Conservation (phyloP, 2,888 invertebrate species). For the Athalia circularis region DNA sequence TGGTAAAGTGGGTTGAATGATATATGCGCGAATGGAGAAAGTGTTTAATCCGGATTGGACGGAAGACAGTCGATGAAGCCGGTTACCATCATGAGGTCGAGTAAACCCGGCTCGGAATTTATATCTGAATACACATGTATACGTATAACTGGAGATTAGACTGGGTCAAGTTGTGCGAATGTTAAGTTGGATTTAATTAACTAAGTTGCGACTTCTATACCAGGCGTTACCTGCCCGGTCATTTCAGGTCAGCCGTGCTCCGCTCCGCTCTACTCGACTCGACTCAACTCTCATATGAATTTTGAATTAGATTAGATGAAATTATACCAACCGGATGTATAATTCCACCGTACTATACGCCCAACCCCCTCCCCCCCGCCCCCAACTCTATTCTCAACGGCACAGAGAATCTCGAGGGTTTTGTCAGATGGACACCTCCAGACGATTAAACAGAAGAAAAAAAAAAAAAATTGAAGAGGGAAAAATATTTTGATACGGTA, state of each 20-base stretch:
- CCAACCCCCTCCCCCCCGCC: too few relatives aligned
- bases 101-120: not conserved
- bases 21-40: not conserved
- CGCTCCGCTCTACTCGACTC: too few relatives aligned
- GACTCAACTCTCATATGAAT: not conserved
- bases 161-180: constrained; percentile 36
- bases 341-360: not conserved
- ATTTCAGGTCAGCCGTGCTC: too few relatives aligned
- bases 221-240: constrained; percentile 11
- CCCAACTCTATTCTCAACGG: too few relatives aligned
- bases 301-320: constrained; percentile 31
- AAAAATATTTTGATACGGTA: too few relatives aligned
- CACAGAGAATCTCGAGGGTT: too few relatives aligned
- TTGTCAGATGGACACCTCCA: too few relatives aligned
- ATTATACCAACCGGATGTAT: constrained; percentile 12
- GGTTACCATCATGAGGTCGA: not conserved
- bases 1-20: not conserved
- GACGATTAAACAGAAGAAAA: too few relatives aligned
- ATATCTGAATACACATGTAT: not conserved
- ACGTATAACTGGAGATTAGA: not conserved
- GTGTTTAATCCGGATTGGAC: constrained; percentile 18
- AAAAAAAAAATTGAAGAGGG: too few relatives aligned
- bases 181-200: constrained; percentile 35
- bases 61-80: constrained; percentile 16
- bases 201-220: not conserved